A percentile compares a stretch with the other conserved stretches of the same genome.
These are phyloP conservation scores for Spinus olivaceus DNA, from an alignment of 2,797 vertebrate genomes.

Conservation along the genomic window DNA sequence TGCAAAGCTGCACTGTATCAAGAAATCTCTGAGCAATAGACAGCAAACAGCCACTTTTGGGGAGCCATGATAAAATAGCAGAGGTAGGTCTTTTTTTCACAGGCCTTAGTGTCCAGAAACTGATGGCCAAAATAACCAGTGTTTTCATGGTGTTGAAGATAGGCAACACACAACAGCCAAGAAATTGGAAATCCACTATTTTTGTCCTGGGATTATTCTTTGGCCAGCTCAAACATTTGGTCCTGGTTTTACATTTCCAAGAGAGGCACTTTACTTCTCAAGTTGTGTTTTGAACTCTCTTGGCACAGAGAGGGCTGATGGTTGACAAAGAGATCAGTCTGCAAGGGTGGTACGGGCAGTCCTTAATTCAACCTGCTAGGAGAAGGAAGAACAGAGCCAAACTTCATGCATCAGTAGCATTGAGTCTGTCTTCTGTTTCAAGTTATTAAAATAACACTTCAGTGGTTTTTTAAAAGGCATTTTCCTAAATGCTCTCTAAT, in stretches of 20 bases:
- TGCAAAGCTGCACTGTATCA: not conserved
- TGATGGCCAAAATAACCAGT: not conserved
- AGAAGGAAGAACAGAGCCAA: not conserved
- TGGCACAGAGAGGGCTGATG: not conserved
- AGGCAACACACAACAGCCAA: not conserved
- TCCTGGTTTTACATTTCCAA: not conserved
- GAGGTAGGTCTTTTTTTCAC: not conserved
- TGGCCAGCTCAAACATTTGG: not conserved
- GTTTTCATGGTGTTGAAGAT: not conserved
- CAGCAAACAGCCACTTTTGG: not conserved
- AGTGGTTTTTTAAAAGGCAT: not conserved
- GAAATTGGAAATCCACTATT: not conserved
- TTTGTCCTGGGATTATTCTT: not conserved
- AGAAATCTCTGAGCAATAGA: not conserved
- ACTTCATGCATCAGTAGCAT: not conserved
- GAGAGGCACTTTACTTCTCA: not conserved
- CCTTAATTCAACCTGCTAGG: not conserved
- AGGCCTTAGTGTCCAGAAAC: not conserved
- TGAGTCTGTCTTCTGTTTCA: not conserved
- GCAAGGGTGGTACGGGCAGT: not conserved
- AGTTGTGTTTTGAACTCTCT: not conserved
- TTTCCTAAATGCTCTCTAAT: slow-evolving; percentile 10
- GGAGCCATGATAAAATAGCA: not conserved
- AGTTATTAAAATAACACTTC: slow-evolving; percentile 4
- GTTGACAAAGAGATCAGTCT: not conserved